These are phyloP conservation scores for Apoda limacodes DNA, from an alignment of 2,888 invertebrate species.

Conservation along the genomic window DNA sequence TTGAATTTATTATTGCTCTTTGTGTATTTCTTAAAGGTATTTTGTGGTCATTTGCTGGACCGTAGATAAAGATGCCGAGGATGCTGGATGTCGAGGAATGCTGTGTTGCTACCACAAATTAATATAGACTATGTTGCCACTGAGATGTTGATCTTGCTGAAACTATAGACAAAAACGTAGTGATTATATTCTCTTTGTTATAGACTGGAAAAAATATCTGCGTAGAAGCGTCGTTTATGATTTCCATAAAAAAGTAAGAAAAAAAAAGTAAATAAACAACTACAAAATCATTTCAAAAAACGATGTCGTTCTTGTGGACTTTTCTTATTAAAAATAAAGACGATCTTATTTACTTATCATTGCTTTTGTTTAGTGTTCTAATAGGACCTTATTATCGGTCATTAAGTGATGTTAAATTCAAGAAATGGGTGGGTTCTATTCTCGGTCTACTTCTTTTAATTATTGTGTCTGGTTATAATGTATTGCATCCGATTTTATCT, in stretches of 20 bases:
- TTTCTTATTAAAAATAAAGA: conserved; percentile 74
- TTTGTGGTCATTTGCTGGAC: no score
- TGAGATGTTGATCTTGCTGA: no score
- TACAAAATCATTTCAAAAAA: no score
- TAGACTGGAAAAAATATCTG: neutral
- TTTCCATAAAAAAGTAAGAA: conserved; percentile 15
- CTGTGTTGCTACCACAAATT: no score
- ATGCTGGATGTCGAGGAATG: no score
- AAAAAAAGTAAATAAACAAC: no score
- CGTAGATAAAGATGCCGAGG: no score
- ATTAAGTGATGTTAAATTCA: conserved; percentile 37
- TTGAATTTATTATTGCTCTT: no score
- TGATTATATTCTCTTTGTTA: neutral
- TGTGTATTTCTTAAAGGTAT: no score
- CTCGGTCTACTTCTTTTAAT: conserved; percentile 44
- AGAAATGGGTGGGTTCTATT: conserved; percentile 68
- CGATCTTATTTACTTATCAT: conserved; percentile 78
- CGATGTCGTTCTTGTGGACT: no score
- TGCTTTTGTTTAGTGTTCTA: conserved; percentile 75
- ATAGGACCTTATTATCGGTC: conserved; percentile 76
- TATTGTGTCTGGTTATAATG: conserved; percentile 48
- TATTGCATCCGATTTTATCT: conserved; percentile 51
- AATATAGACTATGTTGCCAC: no score
- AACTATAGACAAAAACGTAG: neutral
- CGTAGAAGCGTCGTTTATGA: neutral